These are phyloP conservation scores for Idaea aversata DNA, from an alignment of 2,888 invertebrate genomes.

Conservation along the genomic window DNA sequence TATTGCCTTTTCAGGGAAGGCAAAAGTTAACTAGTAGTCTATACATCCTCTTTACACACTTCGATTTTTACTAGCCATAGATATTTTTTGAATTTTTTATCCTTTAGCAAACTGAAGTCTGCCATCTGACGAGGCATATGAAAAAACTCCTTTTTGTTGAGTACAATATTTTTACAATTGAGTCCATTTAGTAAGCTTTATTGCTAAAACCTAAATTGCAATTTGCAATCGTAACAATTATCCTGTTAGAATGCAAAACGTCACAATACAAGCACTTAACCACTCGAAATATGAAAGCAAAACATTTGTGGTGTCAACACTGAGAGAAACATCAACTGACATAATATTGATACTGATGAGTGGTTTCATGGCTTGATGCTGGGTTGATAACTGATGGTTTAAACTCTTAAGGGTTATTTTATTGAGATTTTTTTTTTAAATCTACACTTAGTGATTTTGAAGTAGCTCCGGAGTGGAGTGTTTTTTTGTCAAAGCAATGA, in stretches of 20 bases:
- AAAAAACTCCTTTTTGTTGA: too few species aligned
- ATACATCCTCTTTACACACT: too few species aligned
- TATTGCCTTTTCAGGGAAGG: too few species aligned
- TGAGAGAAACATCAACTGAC: slow-evolving; percentile 24
- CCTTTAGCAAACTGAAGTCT: too few species aligned
- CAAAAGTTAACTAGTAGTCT: too few species aligned
- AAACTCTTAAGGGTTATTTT: neutral
- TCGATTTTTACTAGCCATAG: neutral
- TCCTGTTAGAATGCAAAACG: slow-evolving; percentile 22
- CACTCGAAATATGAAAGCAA: slow-evolving; percentile 14
- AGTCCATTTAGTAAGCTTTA: neutral
- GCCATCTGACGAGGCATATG: too few species aligned
- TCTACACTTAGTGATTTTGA: too few species aligned
- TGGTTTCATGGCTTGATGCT: slow-evolving; percentile 10
- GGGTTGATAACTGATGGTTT: neutral
- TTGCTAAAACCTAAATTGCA: neutral
- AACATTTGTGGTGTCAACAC: slow-evolving; percentile 11
- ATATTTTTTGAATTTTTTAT: too few species aligned
- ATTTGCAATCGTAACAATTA: neutral
- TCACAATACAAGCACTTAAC: slow-evolving; percentile 13
- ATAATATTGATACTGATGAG: slow-evolving; percentile 25
- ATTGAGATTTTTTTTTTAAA: too few species aligned
- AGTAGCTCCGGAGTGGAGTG: too few species aligned
- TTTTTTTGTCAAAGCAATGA: too few species aligned
- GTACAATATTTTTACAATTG: too few species aligned